Conservation (phyloP, 2,888 invertebrate genomes). For the Tanytarsus gracilentus region DNA sequence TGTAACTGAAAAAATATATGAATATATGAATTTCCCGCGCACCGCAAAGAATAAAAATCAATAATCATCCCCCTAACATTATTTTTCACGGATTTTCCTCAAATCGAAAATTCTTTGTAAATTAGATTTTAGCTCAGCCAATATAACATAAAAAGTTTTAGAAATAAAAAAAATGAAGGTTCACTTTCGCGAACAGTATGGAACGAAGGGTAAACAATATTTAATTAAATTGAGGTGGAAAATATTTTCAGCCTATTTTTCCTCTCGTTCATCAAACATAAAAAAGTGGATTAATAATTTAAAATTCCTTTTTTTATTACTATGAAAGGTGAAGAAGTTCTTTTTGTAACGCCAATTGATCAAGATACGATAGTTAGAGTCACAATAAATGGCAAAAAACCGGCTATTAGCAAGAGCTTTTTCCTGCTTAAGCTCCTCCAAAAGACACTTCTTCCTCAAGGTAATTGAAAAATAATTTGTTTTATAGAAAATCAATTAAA, state of each 20-base stretch:
- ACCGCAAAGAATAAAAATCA: no score
- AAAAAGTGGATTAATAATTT: not conserved
- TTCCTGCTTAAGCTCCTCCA: slow-evolving; percentile 39
- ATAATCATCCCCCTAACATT: no score
- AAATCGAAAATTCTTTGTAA: not conserved
- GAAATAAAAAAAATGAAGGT: slow-evolving; percentile 38
- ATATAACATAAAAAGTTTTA: not conserved
- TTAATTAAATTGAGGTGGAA: not conserved
- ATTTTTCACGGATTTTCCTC: no score
- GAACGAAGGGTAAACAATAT: slow-evolving; percentile 36
- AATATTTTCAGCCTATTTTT: not conserved
- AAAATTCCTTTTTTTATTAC: not conserved
- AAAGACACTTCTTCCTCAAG: slow-evolving; percentile 40
- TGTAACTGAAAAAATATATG: no score
- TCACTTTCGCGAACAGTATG: slow-evolving; percentile 44
- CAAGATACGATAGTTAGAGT: slow-evolving; percentile 43
- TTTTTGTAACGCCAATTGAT: slow-evolving; percentile 43
- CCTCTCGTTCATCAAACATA: not conserved
- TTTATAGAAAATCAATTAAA: not conserved
- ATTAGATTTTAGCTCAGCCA: not conserved
- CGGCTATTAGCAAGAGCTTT: slow-evolving; percentile 39
- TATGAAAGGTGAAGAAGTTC: slow-evolving; percentile 37
- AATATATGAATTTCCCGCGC: no score
- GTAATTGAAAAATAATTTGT: not conserved
- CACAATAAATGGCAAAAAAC: slow-evolving; percentile 39